These are phyloP conservation scores for Conus ventricosus DNA, from an alignment of 1,140 invertebrate species.

Conservation along the genomic window DNA sequence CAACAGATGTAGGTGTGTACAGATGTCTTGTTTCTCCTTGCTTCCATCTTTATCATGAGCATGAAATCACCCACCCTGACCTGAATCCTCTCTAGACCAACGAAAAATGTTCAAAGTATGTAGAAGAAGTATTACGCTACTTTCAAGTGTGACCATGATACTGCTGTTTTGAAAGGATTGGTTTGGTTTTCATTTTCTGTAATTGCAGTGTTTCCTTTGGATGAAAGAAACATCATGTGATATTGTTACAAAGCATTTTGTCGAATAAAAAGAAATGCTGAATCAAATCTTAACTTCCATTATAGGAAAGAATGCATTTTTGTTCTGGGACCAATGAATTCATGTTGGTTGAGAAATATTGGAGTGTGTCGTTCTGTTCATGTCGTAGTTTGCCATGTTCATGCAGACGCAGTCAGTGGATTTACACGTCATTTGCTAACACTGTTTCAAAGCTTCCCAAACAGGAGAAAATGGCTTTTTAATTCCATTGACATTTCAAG, in stretches of 20 bases:
- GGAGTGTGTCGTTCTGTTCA: too few relatives aligned
- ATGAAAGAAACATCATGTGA: not conserved
- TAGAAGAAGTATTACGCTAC: not conserved
- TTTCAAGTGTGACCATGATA: not conserved
- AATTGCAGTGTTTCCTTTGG: not conserved
- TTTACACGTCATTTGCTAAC: too few relatives aligned
- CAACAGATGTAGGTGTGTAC: not conserved
- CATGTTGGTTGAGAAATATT: not conserved
- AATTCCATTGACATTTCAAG: too few relatives aligned
- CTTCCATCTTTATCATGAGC: not conserved
- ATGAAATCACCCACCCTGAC: not conserved
- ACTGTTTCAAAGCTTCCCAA: too few relatives aligned
- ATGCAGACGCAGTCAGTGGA: too few relatives aligned
- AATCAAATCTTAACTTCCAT: not conserved
- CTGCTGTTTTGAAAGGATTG: not conserved
- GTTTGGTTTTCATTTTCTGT: not conserved
- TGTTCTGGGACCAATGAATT: slow-evolving; percentile 1
- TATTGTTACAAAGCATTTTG: not conserved
- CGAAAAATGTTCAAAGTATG: not conserved
- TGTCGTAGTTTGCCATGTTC: too few relatives aligned
- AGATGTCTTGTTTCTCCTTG: not conserved
- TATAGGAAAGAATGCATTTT: not conserved
- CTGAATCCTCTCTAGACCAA: not conserved
- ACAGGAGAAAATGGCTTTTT: too few relatives aligned
- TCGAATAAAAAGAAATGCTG: not conserved